Evolutionary conservation across 2,113 vertebrate species (phyloP).

Genomic region (Tachysurus vachellii): DNA sequence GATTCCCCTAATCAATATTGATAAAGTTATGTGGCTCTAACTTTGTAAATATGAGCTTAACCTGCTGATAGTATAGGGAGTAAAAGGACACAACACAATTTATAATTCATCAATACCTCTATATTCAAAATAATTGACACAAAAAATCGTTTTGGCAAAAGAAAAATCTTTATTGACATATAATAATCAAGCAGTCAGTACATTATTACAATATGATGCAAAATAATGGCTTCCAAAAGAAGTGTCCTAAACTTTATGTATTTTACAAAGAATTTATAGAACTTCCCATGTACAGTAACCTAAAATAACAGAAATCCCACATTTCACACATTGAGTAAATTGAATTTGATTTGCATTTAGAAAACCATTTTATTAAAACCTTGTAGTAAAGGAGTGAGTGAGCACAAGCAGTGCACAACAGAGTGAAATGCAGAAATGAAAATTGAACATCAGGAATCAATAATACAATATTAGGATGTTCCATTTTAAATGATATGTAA

Average conservation of each 20-base stretch:
- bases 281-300: neutral
- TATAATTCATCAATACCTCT: neutral
- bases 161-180: constrained; percentile 18
- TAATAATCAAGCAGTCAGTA: neutral
- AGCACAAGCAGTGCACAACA: neutral
- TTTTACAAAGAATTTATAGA: neutral
- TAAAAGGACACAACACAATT: neutral
- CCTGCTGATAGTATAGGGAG: neutral
- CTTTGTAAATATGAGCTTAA: neutral
- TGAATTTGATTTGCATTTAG: neutral
- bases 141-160: neutral
- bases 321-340: neutral
- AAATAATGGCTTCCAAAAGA: neutral
- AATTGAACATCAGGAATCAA: neutral
- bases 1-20: neutral
- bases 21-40: neutral
- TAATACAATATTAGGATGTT: neutral
- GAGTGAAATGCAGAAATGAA: neutral
- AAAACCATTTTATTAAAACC: neutral
- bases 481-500: neutral
- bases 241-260: neutral
- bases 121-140: neutral
- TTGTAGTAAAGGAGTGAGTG: too few species aligned
- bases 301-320: neutral
- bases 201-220: neutral